A percentile compares a stretch with the other conserved stretches of the same genome.
phyloP scores from a whole-genome alignment of 2,888 invertebrate genomes.

The Metallyticus violacea region DNA sequence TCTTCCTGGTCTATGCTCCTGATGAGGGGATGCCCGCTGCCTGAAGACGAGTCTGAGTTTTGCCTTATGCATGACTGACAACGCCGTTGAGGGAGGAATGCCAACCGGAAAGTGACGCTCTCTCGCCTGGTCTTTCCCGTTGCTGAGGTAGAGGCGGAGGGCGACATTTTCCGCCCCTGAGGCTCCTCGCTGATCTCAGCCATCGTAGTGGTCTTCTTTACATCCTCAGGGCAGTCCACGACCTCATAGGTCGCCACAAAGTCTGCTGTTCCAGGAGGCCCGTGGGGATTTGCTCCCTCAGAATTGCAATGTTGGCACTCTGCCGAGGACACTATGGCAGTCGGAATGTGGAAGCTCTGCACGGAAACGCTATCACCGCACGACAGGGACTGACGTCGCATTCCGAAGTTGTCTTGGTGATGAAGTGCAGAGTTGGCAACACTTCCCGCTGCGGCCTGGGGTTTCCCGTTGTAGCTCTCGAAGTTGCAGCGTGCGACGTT shows the following conservation, averaged over 20 bases:
- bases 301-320: constrained; percentile 39
- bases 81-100: constrained; percentile 37
- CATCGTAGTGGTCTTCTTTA: not conserved
- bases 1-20: constrained; percentile 11
- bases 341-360: constrained; percentile 40
- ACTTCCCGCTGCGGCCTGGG: not conserved
- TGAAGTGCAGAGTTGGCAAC: constrained; percentile 4
- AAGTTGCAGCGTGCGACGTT: constrained; percentile 13
- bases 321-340: constrained; percentile 25
- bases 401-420: constrained; percentile 23
- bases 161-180: not conserved
- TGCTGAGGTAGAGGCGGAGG: not conserved
- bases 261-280: constrained; percentile 35
- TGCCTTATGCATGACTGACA: constrained; percentile 40
- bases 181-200: not conserved
- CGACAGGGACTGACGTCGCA: constrained; percentile 36
- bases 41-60: constrained; percentile 40
- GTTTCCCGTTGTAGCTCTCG: not conserved
- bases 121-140: constrained; percentile 32
- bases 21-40: constrained; percentile 39
- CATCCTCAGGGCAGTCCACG: constrained; percentile 31
- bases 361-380: constrained; percentile 40
- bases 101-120: constrained; percentile 39
- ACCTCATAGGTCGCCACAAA: constrained; percentile 40
- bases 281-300: constrained; percentile 31